Percentiles rank a stretch among this genome's conserved stretches.
phyloP scores from a whole-genome alignment of 2,797 vertebrate genomes.

The Myotis findleyi region DNA sequence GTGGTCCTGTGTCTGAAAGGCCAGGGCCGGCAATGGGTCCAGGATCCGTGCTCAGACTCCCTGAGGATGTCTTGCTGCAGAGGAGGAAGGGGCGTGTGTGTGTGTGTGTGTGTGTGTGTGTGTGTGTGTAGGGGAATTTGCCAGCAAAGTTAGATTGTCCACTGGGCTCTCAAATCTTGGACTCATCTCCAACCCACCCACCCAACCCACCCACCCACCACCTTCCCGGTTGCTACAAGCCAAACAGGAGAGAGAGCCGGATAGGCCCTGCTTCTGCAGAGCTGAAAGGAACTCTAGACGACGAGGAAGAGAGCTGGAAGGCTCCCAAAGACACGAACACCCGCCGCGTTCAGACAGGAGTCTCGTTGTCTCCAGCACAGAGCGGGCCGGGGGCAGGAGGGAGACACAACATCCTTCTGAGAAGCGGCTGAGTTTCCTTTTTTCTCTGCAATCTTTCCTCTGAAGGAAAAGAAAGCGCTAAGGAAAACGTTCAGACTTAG shows the following conservation, averaged over 20 bases:
- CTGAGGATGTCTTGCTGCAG: constrained; percentile 1
- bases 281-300: background rate
- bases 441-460: background rate
- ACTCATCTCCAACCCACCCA: background rate
- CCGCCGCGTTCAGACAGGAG: background rate
- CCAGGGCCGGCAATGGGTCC: constrained; percentile 67
- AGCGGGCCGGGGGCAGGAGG: background rate
- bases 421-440: background rate
- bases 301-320: constrained; percentile 34
- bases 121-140: background rate
- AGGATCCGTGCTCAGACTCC: constrained; percentile 74
- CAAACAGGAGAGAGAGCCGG: background rate
- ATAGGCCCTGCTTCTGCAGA: background rate
- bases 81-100: background rate
- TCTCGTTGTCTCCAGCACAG: background rate
- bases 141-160: background rate
- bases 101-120: background rate
- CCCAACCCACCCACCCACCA: background rate
- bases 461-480: background rate
- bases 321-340: background rate
- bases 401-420: constrained; percentile 28
- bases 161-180: background rate
- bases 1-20: constrained; percentile 84
- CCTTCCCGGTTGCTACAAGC: background rate
- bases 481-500: background rate